Conservation (phyloP, 1,140 invertebrate genomes). For the Cylas formicarius region DNA sequence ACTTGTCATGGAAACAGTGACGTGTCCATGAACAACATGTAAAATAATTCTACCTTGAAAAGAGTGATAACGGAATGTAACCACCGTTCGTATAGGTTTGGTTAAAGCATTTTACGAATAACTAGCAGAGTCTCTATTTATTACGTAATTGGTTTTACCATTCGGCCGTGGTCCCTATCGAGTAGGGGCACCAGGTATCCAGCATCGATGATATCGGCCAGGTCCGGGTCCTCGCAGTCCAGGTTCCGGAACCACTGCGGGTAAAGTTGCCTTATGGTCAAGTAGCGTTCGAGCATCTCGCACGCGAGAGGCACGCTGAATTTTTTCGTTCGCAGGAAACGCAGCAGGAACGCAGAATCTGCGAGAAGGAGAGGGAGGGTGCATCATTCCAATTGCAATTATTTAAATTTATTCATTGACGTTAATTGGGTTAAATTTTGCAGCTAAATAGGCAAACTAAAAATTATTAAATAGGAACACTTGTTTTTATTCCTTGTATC, state of each 20-base stretch:
- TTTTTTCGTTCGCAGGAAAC: slow-evolving; percentile 79
- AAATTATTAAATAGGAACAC: no score
- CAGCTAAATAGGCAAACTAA: no score
- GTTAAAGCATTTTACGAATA: no score
- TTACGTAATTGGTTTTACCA: slow-evolving; percentile 8
- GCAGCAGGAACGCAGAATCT: slow-evolving; percentile 70
- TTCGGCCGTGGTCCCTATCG: slow-evolving; percentile 64
- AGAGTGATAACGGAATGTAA: no score
- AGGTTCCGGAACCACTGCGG: slow-evolving; percentile 77
- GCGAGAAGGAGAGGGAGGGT: slow-evolving; percentile 23
- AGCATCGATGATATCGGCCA: slow-evolving; percentile 68
- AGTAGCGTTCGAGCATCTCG: slow-evolving; percentile 76
- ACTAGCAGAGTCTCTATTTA: no score
- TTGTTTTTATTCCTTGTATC: no score
- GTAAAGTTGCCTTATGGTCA: slow-evolving; percentile 71
- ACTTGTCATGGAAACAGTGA: no score
- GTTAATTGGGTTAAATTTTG: no score
- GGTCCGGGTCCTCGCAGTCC: slow-evolving; percentile 61
- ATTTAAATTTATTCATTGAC: not conserved
- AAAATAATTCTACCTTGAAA: no score
- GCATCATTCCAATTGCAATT: slow-evolving; percentile 4
- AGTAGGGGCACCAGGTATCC: slow-evolving; percentile 74
- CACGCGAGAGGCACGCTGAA: slow-evolving; percentile 77
- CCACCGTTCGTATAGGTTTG: no score
- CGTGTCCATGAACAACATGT: no score